Percentiles rank a stretch among this genome's conserved stretches.
phyloP scores from a whole-genome alignment of 2,888 invertebrate genomes.

The Aphidoletes aphidimyza region DNA sequence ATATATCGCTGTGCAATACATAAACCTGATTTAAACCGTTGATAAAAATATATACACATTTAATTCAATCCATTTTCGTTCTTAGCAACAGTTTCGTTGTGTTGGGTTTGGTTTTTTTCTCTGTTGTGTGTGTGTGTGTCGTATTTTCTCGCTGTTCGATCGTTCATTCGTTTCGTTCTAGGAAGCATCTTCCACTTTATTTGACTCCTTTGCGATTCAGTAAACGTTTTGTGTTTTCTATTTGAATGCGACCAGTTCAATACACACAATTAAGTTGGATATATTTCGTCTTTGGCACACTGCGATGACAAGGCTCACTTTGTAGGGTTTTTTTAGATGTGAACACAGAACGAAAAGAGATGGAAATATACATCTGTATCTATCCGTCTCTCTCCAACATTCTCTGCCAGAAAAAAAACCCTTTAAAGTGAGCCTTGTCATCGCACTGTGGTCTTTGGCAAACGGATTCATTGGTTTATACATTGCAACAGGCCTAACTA shows the following conservation, averaged over 20 bases:
- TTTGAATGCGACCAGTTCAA: not conserved
- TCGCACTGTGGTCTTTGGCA: no score
- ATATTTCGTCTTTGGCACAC: no score
- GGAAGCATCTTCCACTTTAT: not conserved
- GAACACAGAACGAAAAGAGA: no score
- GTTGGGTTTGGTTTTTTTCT: not conserved
- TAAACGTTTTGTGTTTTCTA: not conserved
- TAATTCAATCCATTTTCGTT: slow-evolving; percentile 26
- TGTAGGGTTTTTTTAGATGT: no score
- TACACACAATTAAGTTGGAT: no score
- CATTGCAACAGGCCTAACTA: not conserved
- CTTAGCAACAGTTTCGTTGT: not conserved
- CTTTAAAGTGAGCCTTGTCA: not conserved
- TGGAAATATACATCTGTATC: no score
- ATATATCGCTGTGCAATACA: slow-evolving; percentile 32
- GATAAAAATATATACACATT: slow-evolving; percentile 21
- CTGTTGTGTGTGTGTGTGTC: not conserved
- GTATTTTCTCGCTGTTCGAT: no score
- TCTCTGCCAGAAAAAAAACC: not conserved
- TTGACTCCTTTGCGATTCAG: slow-evolving; percentile 27
- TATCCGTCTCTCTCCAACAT: not conserved
- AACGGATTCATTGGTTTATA: no score
- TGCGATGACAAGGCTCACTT: no score
- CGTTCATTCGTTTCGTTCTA: not conserved
- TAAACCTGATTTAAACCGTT: slow-evolving; percentile 33